Conservation (phyloP, 2,888 invertebrate genomes). For the Megamerina dolium region DNA sequence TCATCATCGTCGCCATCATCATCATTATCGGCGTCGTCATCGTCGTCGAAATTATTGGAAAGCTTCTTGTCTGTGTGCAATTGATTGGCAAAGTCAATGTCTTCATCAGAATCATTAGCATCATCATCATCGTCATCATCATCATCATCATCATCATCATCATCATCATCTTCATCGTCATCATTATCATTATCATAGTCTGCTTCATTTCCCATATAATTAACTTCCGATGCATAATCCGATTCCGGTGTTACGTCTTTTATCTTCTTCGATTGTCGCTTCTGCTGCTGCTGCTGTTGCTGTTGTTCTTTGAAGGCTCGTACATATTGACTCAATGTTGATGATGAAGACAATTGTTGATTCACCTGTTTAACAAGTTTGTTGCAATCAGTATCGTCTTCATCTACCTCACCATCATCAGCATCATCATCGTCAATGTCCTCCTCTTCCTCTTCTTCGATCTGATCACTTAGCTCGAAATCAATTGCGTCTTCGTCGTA, state of each 20-base stretch:
- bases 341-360: background rate
- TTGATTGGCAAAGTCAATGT: slow-evolving; percentile 13
- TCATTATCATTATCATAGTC: slow-evolving; percentile 22
- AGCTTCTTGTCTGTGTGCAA: slow-evolving; percentile 10
- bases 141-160: slow-evolving; percentile 11
- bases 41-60: background rate
- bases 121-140: slow-evolving; percentile 7
- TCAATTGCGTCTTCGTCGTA: slow-evolving; percentile 40
- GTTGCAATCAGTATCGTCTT: slow-evolving; percentile 12
- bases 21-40: slow-evolving; percentile 13
- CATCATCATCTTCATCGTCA: slow-evolving; percentile 20
- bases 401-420: slow-evolving; percentile 6
- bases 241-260: slow-evolving; percentile 44
- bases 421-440: slow-evolving; percentile 20
- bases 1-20: slow-evolving; percentile 5
- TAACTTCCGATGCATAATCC: slow-evolving; percentile 45
- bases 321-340: background rate
- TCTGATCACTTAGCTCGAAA: slow-evolving; percentile 31
- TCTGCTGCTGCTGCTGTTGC: slow-evolving; percentile 10
- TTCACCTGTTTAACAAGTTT: background rate
- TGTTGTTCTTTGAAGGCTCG: slow-evolving; percentile 13
- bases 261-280: slow-evolving; percentile 13
- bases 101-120: slow-evolving; percentile 8
- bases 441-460: slow-evolving; percentile 13
- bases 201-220: slow-evolving; percentile 26